Percentiles rank a stretch among this genome's conserved stretches.
Conservation (phyloP, 1,140 invertebrate species). For the Diorhabda sublineata region DNA sequence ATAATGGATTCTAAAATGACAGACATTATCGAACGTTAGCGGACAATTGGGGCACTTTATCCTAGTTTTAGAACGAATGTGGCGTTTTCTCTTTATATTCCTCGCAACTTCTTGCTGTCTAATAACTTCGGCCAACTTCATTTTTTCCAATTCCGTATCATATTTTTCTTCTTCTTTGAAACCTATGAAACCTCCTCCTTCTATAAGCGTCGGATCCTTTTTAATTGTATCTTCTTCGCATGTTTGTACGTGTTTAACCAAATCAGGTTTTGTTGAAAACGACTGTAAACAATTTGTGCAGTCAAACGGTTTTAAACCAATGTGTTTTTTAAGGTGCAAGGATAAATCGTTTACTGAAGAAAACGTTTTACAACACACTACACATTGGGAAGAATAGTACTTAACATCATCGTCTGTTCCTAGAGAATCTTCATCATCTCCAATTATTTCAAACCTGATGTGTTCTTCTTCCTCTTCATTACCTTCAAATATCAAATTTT, state of each 20-base stretch:
- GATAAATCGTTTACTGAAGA: not conserved
- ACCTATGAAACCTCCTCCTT: not conserved
- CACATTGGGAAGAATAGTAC: not conserved
- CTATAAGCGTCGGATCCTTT: not conserved
- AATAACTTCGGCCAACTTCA: not conserved
- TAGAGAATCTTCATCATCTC: not conserved
- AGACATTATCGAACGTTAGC: not conserved
- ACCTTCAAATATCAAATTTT: not conserved
- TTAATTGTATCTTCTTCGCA: not conserved
- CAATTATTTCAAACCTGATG: not conserved
- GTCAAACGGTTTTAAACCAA: not conserved
- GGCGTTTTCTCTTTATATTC: not conserved
- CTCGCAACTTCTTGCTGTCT: not conserved
- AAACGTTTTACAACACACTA: not conserved
- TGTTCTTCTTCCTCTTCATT: not conserved
- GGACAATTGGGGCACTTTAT: not conserved
- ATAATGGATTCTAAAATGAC: not conserved
- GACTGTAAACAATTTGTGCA: not conserved
- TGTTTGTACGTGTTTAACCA: not conserved
- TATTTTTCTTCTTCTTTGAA: not conserved
- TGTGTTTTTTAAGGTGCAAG: not conserved
- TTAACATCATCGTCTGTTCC: not conserved
- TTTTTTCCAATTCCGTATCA: not conserved
- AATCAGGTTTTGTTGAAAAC: not conserved
- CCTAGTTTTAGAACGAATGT: not conserved